A percentile compares a stretch with the other conserved stretches of the same genome.
Evolutionary conservation across 2,888 invertebrate species (phyloP).

Genomic region (Tenthredo mesomela): DNA sequence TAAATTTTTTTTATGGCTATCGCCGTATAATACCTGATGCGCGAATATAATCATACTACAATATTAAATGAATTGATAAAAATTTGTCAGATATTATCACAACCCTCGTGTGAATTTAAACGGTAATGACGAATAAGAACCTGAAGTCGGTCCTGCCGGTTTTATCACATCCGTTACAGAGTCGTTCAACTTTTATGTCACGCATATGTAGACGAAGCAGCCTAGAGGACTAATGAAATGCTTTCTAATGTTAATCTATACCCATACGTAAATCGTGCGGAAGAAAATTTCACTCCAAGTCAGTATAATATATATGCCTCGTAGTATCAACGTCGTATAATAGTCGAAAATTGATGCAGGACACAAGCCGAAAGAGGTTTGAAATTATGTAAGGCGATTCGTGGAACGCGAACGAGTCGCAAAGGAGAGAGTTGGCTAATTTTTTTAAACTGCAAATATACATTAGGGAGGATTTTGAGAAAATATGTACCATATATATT

Average conservation of each 20-base stretch:
- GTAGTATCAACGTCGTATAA: not conserved
- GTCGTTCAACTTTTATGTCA: not conserved
- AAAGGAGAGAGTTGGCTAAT: not conserved
- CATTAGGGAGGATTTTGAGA: not conserved
- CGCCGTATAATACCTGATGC: not conserved
- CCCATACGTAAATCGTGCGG: not conserved
- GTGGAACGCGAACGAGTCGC: not conserved
- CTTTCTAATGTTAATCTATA: constrained; percentile 41
- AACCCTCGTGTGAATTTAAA: not conserved
- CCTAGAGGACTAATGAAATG: constrained; percentile 17
- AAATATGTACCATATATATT: not conserved
- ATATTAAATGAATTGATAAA: not conserved
- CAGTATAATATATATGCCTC: not conserved
- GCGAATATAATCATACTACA: not conserved
- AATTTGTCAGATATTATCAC: not conserved
- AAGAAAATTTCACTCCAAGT: constrained; percentile 34
- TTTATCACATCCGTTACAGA: constrained; percentile 12
- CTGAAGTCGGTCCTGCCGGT: not conserved
- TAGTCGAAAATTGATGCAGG: not conserved
- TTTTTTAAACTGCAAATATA: not conserved
- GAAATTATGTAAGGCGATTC: not conserved
- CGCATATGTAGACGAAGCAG: constrained; percentile 12
- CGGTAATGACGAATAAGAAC: not conserved
- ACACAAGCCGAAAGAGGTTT: not conserved
- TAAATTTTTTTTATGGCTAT: not conserved